phyloP scores from a whole-genome alignment of 2,797 vertebrate genomes.

The Sebastolobus alascanus region DNA sequence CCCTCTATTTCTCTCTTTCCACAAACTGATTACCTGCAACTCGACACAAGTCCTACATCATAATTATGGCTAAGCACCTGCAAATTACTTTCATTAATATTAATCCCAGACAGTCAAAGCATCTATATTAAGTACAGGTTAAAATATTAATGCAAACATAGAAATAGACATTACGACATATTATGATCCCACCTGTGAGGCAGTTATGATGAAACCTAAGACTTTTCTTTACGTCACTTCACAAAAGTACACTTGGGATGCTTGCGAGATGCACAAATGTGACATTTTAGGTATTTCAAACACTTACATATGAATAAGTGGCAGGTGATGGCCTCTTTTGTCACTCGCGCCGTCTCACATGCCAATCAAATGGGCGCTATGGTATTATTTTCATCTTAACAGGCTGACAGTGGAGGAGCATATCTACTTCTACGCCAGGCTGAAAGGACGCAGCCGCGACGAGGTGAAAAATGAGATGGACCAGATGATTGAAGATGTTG shows the following conservation, averaged over 20 bases:
- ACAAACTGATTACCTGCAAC: slow-evolving; percentile 65
- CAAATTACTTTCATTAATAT: slow-evolving; percentile 79
- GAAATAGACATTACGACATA: slow-evolving; percentile 22
- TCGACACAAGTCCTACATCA: slow-evolving; percentile 68
- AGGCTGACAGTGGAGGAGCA: slow-evolving; percentile 98
- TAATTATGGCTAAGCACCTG: slow-evolving; percentile 68
- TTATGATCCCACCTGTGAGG: slow-evolving; percentile 15
- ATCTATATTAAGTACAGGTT: slow-evolving; percentile 62
- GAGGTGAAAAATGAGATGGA: slow-evolving; percentile 92
- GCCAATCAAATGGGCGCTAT: background rate
- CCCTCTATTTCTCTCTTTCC: slow-evolving; percentile 40
- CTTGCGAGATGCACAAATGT: background rate
- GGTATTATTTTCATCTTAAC: slow-evolving; percentile 25
- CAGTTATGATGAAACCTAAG: background rate
- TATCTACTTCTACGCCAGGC: slow-evolving; percentile 96
- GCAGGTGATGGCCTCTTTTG: slow-evolving; percentile 2
- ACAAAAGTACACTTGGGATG: background rate
- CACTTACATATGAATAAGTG: background rate
- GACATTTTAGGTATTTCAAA: background rate
- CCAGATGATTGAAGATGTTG: slow-evolving; percentile 94
- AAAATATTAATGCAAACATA: slow-evolving; percentile 64
- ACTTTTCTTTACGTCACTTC: background rate
- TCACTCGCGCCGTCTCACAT: background rate
- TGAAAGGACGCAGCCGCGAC: slow-evolving; percentile 90
- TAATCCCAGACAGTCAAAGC: slow-evolving; percentile 66